These are phyloP conservation scores for Eospalax fontanierii DNA, from an alignment of 2,797 vertebrate genomes.

Conservation along the genomic window DNA sequence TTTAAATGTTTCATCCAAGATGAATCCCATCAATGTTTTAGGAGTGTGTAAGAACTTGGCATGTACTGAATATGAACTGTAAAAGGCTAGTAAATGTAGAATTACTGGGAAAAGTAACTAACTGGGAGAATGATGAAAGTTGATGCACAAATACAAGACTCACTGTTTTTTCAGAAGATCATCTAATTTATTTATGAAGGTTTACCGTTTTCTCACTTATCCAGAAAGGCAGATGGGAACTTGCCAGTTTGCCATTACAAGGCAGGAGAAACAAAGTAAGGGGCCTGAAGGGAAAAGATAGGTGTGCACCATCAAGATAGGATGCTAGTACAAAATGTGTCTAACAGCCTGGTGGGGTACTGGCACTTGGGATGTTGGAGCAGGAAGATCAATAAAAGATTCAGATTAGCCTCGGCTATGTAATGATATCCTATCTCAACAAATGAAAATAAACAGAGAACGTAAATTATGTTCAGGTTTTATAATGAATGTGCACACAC, in stretches of 20 bases:
- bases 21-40: slow-evolving; percentile 66
- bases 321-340: background rate
- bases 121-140: background rate
- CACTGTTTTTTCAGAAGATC: background rate
- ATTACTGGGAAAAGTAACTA: background rate
- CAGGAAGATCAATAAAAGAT: background rate
- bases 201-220: background rate
- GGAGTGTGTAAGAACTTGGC: slow-evolving; percentile 66
- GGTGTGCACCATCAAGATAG: background rate
- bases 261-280: background rate
- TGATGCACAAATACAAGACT: background rate
- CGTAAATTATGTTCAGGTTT: background rate
- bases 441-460: background rate
- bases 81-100: background rate
- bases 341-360: background rate
- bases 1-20: slow-evolving; percentile 78
- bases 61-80: slow-evolving; percentile 41
- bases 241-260: background rate
- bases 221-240: background rate
- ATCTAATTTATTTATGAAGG: background rate
- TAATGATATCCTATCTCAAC: background rate
- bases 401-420: background rate
- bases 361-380: no score
- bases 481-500: background rate
- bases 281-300: background rate